These are phyloP conservation scores for Antrozous pallidus DNA, from an alignment of 2,797 vertebrate species.

Conservation along the genomic window DNA sequence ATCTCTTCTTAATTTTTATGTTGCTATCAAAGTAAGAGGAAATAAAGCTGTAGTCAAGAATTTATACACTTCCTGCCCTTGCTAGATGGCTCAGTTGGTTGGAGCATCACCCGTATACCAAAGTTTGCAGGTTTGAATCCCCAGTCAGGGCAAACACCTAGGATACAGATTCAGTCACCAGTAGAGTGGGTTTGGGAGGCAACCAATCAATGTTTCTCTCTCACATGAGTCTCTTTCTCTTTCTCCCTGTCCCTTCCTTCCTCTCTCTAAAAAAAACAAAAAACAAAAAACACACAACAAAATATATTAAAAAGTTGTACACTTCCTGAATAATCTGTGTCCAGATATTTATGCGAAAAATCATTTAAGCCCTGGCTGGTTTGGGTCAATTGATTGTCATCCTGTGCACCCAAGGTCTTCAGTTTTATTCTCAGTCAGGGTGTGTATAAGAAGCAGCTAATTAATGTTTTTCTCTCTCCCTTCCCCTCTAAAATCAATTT, in stretches of 20 bases:
- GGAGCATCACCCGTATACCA: background rate
- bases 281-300: no score
- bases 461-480: background rate
- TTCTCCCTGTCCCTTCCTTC: no score
- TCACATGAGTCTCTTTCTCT: background rate
- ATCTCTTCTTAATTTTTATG: background rate
- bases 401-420: background rate
- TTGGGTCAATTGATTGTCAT: background rate
- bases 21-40: background rate
- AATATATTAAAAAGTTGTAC: background rate
- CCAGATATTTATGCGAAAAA: constrained; percentile 15
- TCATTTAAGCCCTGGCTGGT: background rate
- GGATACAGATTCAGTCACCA: no score
- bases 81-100: background rate
- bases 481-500: background rate
- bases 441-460: background rate
- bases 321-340: background rate
- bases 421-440: background rate
- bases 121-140: background rate
- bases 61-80: background rate
- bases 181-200: no score
- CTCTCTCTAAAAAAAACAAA: no score
- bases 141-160: background rate
- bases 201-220: background rate
- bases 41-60: background rate